Evolutionary conservation across 2,797 vertebrate species (phyloP).

Genomic region (Coregonus sp.): DNA sequence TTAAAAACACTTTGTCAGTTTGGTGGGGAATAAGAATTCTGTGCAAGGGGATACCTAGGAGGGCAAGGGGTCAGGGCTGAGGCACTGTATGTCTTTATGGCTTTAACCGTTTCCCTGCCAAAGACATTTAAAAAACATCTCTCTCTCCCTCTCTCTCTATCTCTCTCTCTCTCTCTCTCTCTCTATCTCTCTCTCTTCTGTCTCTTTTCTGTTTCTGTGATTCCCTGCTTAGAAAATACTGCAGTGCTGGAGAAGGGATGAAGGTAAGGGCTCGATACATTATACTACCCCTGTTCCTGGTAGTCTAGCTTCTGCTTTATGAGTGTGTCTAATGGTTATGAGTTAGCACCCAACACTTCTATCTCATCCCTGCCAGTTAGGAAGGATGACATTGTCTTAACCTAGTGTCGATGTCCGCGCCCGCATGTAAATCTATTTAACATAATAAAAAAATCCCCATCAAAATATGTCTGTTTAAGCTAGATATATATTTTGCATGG

Average conservation of each 20-base stretch:
- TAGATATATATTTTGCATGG: too few species aligned
- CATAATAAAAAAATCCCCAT: too few species aligned
- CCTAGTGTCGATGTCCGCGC: too few species aligned
- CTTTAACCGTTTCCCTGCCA: constrained; percentile 75
- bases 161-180: too few species aligned
- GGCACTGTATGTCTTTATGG: constrained; percentile 77
- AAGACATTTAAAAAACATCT: constrained; percentile 29
- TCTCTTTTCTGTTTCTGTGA: constrained; percentile 34
- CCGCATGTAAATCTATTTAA: too few species aligned
- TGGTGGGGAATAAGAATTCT: constrained; percentile 98
- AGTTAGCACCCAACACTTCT: background rate
- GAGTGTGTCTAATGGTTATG: background rate
- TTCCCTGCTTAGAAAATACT: constrained; percentile 32
- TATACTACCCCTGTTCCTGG: background rate
- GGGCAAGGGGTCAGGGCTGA: constrained; percentile 81
- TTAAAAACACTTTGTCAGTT: constrained; percentile 99
- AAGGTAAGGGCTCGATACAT: background rate
- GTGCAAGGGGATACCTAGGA: constrained; percentile 81
- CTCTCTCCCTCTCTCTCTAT: background rate
- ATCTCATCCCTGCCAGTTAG: background rate
- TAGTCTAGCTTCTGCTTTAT: background rate
- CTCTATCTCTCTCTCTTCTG: constrained; percentile 23
- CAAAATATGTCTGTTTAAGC: too few species aligned
- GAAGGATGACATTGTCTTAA: background rate
- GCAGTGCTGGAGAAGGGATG: constrained; percentile 6